Evolutionary conservation across 1,140 invertebrate species (phyloP).

Genomic region (Ptiloglossa arizonensis): DNA sequence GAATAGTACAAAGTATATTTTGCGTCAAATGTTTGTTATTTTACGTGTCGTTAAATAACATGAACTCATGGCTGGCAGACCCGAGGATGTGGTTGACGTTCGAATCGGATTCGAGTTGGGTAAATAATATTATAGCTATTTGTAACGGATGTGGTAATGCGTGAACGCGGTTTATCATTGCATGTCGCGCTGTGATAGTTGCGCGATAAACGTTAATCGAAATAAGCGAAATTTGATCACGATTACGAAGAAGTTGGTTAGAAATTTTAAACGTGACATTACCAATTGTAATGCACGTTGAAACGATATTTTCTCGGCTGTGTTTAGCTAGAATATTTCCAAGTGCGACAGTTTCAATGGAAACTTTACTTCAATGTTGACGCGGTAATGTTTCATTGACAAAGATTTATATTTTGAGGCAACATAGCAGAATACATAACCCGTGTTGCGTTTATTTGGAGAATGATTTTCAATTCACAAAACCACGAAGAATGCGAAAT

Average conservation of each 20-base stretch:
- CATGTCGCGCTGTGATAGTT: not conserved
- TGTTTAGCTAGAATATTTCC: not conserved
- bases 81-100: conserved; percentile 67
- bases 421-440: not conserved
- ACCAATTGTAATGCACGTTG: not conserved
- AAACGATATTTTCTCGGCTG: not conserved
- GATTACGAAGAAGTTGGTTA: not conserved
- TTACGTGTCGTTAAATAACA: conserved; percentile 16
- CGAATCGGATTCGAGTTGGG: conserved; percentile 62
- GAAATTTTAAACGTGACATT: not conserved
- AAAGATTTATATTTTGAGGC: not conserved
- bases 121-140: conserved; percentile 56
- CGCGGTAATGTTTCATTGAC: not conserved
- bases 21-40: not conserved
- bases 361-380: not conserved
- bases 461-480: conserved; percentile 14
- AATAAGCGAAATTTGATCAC: not conserved
- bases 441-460: not conserved
- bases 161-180: not conserved
- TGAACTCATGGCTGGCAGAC: conserved; percentile 69
- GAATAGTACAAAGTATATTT: not conserved
- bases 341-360: too few species aligned
- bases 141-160: not conserved
- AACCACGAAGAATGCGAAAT: not conserved
- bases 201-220: not conserved